Percentiles rank a stretch among this genome's conserved stretches.
phyloP scores from a whole-genome alignment of 1,140 invertebrate genomes.

The Saxidomus purpurata region DNA sequence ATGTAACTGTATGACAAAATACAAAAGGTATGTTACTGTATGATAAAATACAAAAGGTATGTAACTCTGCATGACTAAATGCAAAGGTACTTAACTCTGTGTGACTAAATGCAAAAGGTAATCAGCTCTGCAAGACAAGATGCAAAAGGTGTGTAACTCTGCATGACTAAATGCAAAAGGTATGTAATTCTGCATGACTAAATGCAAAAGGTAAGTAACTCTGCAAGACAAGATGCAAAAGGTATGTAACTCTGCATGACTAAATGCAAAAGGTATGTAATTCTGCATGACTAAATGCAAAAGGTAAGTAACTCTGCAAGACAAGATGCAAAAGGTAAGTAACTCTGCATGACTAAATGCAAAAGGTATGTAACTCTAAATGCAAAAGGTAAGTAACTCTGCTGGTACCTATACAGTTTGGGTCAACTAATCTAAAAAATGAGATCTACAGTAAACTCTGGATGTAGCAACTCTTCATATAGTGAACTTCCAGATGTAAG shows the following conservation, averaged over 20 bases:
- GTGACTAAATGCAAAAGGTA: conserved; percentile 81
- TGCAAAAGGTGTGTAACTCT: conserved; percentile 77
- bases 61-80: conserved; percentile 73
- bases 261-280: conserved; percentile 78
- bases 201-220: conserved; percentile 77
- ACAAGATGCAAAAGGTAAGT: conserved; percentile 79
- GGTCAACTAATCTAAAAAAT: too few species aligned
- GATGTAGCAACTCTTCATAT: too few species aligned
- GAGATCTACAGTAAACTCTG: too few species aligned
- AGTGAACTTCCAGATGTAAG: too few species aligned
- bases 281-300: conserved; percentile 77
- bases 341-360: conserved; percentile 74
- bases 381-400: conserved; percentile 83
- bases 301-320: conserved; percentile 76
- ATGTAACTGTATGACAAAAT: conserved; percentile 74
- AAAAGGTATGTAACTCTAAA: conserved; percentile 72
- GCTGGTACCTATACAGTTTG: too few species aligned
- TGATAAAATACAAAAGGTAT: conserved; percentile 80
- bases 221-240: conserved; percentile 79
- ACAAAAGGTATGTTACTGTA: conserved; percentile 80
- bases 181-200: conserved; percentile 73
- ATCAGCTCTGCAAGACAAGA: too few species aligned
- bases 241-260: conserved; percentile 75
- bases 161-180: conserved; percentile 81
- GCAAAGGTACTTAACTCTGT: conserved; percentile 75